Evolutionary conservation across 2,113 vertebrate species (phyloP).

Genomic region (Tretioscincus oriximinensis): DNA sequence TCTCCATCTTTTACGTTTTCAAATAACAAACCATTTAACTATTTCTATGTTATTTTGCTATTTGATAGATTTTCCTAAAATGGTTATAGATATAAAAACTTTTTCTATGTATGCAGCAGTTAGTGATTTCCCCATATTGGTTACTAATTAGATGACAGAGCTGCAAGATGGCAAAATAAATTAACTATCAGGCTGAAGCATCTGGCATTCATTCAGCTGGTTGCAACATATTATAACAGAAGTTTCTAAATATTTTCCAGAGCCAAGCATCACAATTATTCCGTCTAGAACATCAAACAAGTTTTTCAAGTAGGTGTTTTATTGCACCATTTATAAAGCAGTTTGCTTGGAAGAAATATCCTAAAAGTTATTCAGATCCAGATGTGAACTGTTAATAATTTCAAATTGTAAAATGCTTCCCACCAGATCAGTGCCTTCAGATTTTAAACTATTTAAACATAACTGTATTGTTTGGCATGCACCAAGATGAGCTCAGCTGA

Average conservation of each 20-base stretch:
- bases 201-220: constrained; percentile 17
- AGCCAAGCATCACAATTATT: not conserved
- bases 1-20: not conserved
- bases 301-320: constrained; percentile 10
- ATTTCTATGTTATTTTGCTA: not conserved
- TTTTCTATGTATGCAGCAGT: not conserved
- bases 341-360: not conserved
- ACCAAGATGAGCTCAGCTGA: not conserved
- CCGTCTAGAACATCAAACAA: constrained; percentile 6
- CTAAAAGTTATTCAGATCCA: not conserved
- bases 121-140: not conserved
- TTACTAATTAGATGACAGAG: not conserved
- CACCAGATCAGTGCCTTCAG: not conserved
- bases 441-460: not conserved
- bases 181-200: constrained; percentile 2
- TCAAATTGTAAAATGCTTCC: not conserved
- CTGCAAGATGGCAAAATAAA: not conserved
- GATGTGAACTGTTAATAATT: constrained; percentile 1
- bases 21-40: not conserved
- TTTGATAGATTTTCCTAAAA: not conserved
- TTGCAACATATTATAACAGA: not conserved
- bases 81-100: not conserved
- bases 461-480: not conserved
- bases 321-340: not conserved
- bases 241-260: constrained; percentile 1